phyloP scores from a whole-genome alignment of 2,797 vertebrate species.

The Argentina silus region DNA sequence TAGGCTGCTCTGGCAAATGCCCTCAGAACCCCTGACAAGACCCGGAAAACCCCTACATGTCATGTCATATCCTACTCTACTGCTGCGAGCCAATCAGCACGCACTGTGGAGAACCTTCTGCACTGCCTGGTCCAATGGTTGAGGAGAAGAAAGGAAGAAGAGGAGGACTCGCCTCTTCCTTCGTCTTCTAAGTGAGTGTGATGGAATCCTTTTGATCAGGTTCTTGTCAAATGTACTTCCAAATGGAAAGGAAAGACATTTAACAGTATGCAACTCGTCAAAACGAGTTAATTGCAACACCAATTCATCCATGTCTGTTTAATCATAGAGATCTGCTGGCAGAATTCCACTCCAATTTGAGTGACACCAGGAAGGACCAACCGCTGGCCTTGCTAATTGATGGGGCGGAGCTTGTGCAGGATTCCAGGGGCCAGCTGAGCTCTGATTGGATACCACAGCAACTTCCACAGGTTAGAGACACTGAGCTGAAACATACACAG shows the following conservation, averaged over 20 bases:
- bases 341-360: conserved; percentile 73
- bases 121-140: conserved; percentile 76
- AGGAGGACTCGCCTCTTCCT: conserved; percentile 57
- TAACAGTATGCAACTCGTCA: background rate
- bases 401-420: conserved; percentile 78
- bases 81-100: conserved; percentile 79
- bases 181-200: conserved; percentile 76
- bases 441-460: conserved; percentile 87
- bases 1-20: conserved; percentile 84
- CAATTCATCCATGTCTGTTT: conserved; percentile 5
- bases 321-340: conserved; percentile 78
- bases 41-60: conserved; percentile 47
- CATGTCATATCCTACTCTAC: conserved; percentile 84
- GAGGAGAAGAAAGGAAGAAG: conserved; percentile 55
- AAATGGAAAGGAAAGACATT: background rate
- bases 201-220: background rate
- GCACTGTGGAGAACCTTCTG: conserved; percentile 75
- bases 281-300: background rate
- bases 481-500: background rate
- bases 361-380: conserved; percentile 58
- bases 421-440: conserved; percentile 71
- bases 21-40: conserved; percentile 61
- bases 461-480: conserved; percentile 74
- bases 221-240: background rate
- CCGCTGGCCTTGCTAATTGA: conserved; percentile 81